These are phyloP conservation scores for Datnioides undecimradiatus DNA, from an alignment of 2,113 vertebrate species.

Conservation along the genomic window DNA sequence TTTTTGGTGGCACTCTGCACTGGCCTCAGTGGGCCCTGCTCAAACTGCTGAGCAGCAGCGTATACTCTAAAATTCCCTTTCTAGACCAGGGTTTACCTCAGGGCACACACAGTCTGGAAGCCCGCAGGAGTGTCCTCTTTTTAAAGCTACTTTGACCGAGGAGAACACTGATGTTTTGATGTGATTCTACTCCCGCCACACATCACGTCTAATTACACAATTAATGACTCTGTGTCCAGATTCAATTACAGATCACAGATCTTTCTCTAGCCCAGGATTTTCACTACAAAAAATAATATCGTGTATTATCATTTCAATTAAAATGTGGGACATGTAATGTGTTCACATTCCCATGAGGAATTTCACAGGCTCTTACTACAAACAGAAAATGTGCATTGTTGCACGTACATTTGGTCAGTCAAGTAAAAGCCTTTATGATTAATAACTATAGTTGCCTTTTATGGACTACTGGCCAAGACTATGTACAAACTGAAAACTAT, in stretches of 20 bases:
- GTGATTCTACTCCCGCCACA: conserved; percentile 46
- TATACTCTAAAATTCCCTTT: conserved; percentile 92
- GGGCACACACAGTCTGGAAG: conserved; percentile 83
- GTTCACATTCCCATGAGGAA: conserved; percentile 53
- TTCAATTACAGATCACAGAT: conserved; percentile 62
- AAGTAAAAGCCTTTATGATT: conserved; percentile 39
- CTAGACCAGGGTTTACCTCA: conserved; percentile 90
- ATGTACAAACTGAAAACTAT: conserved; percentile 14
- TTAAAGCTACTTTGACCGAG: conserved; percentile 51
- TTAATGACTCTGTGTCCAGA: conserved; percentile 53
- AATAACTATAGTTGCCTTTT: not conserved
- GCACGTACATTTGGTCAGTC: conserved; percentile 1
- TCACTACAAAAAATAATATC: conserved; percentile 47
- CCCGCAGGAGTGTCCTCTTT: conserved; percentile 62
- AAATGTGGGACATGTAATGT: conserved; percentile 37
- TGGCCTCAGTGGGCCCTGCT: conserved; percentile 88
- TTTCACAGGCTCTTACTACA: conserved; percentile 30
- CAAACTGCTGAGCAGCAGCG: conserved; percentile 87
- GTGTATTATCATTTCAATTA: conserved; percentile 51
- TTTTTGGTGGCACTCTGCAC: conserved; percentile 90
- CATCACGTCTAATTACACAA: conserved; percentile 57
- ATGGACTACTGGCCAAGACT: conserved; percentile 1
- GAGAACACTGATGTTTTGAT: conserved; percentile 58
- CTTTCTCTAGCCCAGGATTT: conserved; percentile 34
- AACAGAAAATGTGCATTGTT: conserved; percentile 49